Base-by-base conservation (phyloP, 2,113 vertebrate genomes). In the Nettapus auritus region DNA sequence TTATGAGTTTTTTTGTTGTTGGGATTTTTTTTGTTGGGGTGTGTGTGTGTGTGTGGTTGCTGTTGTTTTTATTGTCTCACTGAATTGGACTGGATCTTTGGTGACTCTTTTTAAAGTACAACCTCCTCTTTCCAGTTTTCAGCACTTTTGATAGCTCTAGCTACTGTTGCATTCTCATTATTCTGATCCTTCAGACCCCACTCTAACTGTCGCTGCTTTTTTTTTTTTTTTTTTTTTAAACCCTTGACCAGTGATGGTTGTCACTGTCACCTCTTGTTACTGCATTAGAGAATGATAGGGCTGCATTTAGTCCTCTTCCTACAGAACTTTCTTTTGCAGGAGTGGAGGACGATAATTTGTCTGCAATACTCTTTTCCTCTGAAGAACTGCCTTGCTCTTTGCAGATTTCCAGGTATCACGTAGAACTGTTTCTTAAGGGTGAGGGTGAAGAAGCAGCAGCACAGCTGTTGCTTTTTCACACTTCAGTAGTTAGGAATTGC, bases 21-120 rank as follows among this genome's bases (percentile, higher is more conserved):
- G 25, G 23, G 15, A 9, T 34, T 26, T 8, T n/a, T 36, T 68
- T n/a, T 26, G 25, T 56, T 46, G 12, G 0, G 12, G 0, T 11
- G 1, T 28, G 46, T 48, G 20, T 42, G 13, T 42, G 16, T 48
- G 46, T 48, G 20, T 48, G 46, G 46, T 48, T 48, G 46, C 46
- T 38, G 31, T 31, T 18, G 0, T 63, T 3, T 34, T 33, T 25
- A 16, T 70, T 50, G 10, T 33, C 31, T 78, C 8, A 13, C 23
- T 67, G n/a, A 46, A 26, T 70, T 82, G 57, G 28, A 26, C 42
- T 75, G 63, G 55, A 33, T 67, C 88, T 92, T 69, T 82, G 21
- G 36, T 70, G 11, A 33, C 36, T 17, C 23, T 23, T 68, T 67
- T 55, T 12, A 11, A 14, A 22, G 22, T 50, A 36, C 38, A 77